phyloP scores from a whole-genome alignment of 2,113 vertebrate species.

The Dipodomys stephensi region DNA sequence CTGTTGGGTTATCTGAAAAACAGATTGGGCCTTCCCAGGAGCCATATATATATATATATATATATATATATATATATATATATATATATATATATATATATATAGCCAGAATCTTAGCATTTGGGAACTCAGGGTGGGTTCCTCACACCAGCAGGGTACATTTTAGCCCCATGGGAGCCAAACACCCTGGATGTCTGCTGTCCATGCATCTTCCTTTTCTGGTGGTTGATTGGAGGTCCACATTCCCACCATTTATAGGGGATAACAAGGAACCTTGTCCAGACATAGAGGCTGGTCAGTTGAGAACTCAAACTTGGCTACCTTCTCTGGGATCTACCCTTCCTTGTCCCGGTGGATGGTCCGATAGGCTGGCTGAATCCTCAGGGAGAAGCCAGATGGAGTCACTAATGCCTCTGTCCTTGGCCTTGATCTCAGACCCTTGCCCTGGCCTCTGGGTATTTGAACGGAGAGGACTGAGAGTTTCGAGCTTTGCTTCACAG shows the following conservation, averaged over 20 bases:
- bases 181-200: neutral
- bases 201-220: fast-evolving
- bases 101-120: neutral
- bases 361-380: neutral
- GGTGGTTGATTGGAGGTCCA: fast-evolving
- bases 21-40: neutral
- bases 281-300: fast-evolving
- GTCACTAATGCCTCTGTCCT: neutral
- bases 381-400: neutral
- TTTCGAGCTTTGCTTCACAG: neutral
- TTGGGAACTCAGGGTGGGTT: too few species aligned
- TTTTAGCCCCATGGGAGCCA: neutral
- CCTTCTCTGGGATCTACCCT: neutral
- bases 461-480: fast-evolving
- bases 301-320: neutral
- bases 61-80: too few species aligned
- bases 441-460: neutral
- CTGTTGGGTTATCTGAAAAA: neutral
- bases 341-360: neutral
- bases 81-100: too few species aligned
- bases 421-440: neutral
- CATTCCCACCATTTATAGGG: fast-evolving
- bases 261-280: neutral
- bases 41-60: neutral
- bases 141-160: too few species aligned